These are phyloP conservation scores for Lampris megalopsis DNA, from an alignment of 2,113 vertebrate species.

Conservation along the genomic window DNA sequence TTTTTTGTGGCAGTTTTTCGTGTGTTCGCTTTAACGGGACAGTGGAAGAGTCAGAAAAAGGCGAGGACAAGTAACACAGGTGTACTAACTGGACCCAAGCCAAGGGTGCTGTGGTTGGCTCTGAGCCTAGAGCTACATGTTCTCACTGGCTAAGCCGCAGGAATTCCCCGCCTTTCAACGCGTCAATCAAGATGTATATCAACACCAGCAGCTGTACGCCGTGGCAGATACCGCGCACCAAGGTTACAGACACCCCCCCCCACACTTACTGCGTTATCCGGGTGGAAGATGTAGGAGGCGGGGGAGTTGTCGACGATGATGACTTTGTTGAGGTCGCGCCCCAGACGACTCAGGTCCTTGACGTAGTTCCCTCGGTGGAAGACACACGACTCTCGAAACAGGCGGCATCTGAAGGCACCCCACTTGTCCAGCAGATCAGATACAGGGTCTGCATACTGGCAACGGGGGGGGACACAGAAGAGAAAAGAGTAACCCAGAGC, in stretches of 20 bases:
- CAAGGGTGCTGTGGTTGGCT: too few relatives aligned
- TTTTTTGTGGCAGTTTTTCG: too few relatives aligned
- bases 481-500: background rate
- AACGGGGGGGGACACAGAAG: background rate
- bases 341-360: slow-evolving; percentile 96
- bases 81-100: too few relatives aligned
- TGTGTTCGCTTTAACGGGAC: too few relatives aligned
- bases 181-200: too few relatives aligned
- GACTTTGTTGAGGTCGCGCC: slow-evolving; percentile 92
- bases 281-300: slow-evolving; percentile 97
- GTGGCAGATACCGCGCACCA: too few relatives aligned
- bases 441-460: slow-evolving; percentile 94
- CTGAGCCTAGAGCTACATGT: background rate
- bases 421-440: slow-evolving; percentile 97
- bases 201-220: too few relatives aligned
- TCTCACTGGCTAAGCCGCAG: too few relatives aligned
- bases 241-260: background rate
- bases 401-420: slow-evolving; percentile 93
- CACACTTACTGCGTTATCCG: slow-evolving; percentile 91
- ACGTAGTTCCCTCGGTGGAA: slow-evolving; percentile 98
- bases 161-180: too few relatives aligned
- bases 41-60: background rate
- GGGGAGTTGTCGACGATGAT: slow-evolving; percentile 98
- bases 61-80: background rate
- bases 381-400: slow-evolving; percentile 97